Base-by-base conservation (phyloP, 2,113 vertebrate species). In the Bothrops jararaca region DNA sequence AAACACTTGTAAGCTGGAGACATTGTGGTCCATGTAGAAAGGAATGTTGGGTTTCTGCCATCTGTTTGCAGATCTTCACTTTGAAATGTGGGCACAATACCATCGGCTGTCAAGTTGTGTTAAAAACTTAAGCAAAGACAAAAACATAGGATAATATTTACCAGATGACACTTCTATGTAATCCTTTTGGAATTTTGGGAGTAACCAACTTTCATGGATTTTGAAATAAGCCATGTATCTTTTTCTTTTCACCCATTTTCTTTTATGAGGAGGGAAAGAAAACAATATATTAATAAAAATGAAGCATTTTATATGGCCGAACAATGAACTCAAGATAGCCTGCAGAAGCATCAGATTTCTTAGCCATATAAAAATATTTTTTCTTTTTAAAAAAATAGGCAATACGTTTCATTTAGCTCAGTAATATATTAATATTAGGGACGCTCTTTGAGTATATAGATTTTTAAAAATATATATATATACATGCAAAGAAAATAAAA, bases 71-170 rank as follows among this genome's bases (percentile, higher is more conserved):
- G 98, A 97, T 96, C 97, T 98, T 97, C 96, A 96, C 97, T 97
- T 97, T 95, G 96, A 98, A 97, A 98, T 98, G 97, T 97, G 98
- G 92, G 97, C 97, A 98, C 97, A 97, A 96, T 97, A 98, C 98
- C 98, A 97, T 97, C 97, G 97, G 96, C 97, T 98, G 98, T 98
- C 98, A 98, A 97, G 94, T 98, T 96, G 97, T 97, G 97, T 98
- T 98, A 98, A 98, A 98, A 97, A 96, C 96, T 97, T 97, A 96
- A 97, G 97, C 96, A 96, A 97, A 97, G 98, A 98, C 98, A 97
- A 98, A 98, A 98, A 97, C 97, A 98, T 97, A 97, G 97, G 56
- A 87, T 98, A 98, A 98, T 98, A 97, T 98, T 98, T 98, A 98
- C 98, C 98, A 98, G 98, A 98, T 98, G 98, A 98, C 97, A 97